Evolutionary conservation across 2,113 vertebrate species (phyloP), one percentile per base, ranked within the genome.

Genomic region (Ctenomys sociabilis): DNA sequence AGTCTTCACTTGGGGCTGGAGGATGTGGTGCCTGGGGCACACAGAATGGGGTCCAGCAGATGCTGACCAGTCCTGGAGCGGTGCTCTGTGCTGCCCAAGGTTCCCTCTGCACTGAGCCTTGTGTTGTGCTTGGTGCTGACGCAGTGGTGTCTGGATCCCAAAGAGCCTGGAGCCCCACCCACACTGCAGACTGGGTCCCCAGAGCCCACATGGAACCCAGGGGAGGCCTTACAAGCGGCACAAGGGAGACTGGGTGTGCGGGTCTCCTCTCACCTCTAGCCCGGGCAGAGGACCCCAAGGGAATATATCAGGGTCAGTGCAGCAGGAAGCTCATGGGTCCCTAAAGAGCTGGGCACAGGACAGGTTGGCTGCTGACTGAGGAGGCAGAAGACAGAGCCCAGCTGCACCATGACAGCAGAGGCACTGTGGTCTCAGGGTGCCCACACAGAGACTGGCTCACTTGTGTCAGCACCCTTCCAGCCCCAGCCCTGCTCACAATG

Each of bases 61-160:
- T 7, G n/a, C n/a, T 4, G 37, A 37, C 26, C 35, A 8, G 26
- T 3, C 85, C 54, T 16, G n/a, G 28, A 37, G 45, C 0, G 5
- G 13, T 40, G n/a, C 40, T 30, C 45, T 32, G 70, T 7, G 17
- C 52, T 22, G 70, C 28, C 14, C 52, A 32, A 45, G 13, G 40
- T 40, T 75, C 72, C 2, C 73, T n/a, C 70, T 45, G 73, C 13
- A 2, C 72, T 45, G 43, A 3, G 30, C 43, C 43, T 49, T 14
- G 13, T 1, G 14, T 10, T 24, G n/a, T 72, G n/a, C n/a, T 9
- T 14, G 14, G 73, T 43, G 73, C 43, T 14, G 73, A 28, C 26
- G 5, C 1, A 13, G 3, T 5, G 40, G 13, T 5, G 11, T 12
- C 32, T 7, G 17, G 43, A 49, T 6, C 88, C 26, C 10, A 1